Evolutionary conservation across 2,113 vertebrate species (phyloP).

Genomic region (Stigmatopora nigra): DNA sequence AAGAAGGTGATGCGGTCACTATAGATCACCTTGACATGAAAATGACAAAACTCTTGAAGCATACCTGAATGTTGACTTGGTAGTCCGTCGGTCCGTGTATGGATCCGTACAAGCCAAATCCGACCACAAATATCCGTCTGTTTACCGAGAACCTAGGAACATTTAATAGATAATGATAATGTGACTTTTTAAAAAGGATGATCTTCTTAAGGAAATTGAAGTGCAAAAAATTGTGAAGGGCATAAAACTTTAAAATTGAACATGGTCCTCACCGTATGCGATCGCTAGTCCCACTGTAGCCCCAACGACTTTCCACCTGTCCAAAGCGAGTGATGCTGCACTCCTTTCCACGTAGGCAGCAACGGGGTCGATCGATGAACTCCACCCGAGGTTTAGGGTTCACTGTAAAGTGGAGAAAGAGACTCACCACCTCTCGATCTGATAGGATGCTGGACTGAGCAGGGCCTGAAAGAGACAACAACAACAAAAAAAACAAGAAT

Average conservation of each 20-base stretch:
- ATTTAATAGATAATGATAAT: too few species aligned
- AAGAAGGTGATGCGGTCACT: neutral
- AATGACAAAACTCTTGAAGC: neutral
- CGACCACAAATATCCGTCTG: slow-evolving; percentile 91
- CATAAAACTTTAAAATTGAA: too few species aligned
- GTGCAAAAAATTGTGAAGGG: too few species aligned
- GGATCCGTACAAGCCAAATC: slow-evolving; percentile 90
- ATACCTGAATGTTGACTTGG: slow-evolving; percentile 95
- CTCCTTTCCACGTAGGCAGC: slow-evolving; percentile 94
- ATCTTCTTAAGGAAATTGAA: too few species aligned
- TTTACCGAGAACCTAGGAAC: slow-evolving; percentile 80
- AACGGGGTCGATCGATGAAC: slow-evolving; percentile 91
- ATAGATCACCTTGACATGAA: neutral
- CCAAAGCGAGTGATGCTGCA: slow-evolving; percentile 95
- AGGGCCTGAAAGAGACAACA: slow-evolving; percentile 70
- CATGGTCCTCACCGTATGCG: slow-evolving; percentile 78
- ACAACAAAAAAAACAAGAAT: neutral
- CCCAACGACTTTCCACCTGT: slow-evolving; percentile 98
- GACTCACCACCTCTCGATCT: slow-evolving; percentile 90
- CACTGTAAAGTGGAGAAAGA: slow-evolving; percentile 95
- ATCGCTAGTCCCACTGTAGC: slow-evolving; percentile 95
- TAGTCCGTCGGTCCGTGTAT: slow-evolving; percentile 95
- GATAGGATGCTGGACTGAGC: slow-evolving; percentile 94
- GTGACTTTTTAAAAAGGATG: too few species aligned
- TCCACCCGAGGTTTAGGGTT: slow-evolving; percentile 93